Conservation (phyloP, 2,113 vertebrate genomes). For the Gymnarchus niloticus region DNA sequence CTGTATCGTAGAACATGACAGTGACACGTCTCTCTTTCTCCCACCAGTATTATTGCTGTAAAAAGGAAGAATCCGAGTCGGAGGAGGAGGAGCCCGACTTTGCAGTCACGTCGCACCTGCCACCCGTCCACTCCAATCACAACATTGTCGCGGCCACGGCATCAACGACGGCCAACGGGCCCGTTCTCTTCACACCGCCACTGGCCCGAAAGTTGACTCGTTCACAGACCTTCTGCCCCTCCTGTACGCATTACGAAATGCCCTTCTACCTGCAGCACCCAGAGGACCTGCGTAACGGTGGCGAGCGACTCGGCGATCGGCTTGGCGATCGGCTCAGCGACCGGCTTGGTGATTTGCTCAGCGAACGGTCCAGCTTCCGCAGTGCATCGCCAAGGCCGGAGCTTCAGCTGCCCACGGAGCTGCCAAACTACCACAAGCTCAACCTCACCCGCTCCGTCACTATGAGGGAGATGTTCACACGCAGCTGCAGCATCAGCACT, state of each 20-base stretch:
- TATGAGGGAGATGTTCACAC: conserved; percentile 89
- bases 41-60: conserved; percentile 91
- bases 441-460: conserved; percentile 83
- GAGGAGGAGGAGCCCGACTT: conserved; percentile 98
- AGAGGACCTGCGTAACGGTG: conserved; percentile 64
- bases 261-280: conserved; percentile 85
- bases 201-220: conserved; percentile 67
- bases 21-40: background rate
- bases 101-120: conserved; percentile 78
- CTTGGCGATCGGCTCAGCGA: conserved; percentile 50
- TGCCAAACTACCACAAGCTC: conserved; percentile 75
- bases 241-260: conserved; percentile 77
- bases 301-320: conserved; percentile 67
- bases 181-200: conserved; percentile 73
- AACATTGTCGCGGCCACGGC: conserved; percentile 74
- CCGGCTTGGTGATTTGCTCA: conserved; percentile 65
- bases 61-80: conserved; percentile 87
- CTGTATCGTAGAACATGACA: background rate
- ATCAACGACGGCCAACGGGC: conserved; percentile 73
- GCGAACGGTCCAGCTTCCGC: conserved; percentile 66
- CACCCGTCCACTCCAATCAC: conserved; percentile 81
- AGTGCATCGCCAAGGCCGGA: conserved; percentile 76
- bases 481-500: conserved; percentile 94
- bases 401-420: conserved; percentile 65
- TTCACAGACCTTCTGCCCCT: conserved; percentile 75